Conservation (phyloP, 2,797 vertebrate genomes). For the Artibeus jamaicensis region DNA sequence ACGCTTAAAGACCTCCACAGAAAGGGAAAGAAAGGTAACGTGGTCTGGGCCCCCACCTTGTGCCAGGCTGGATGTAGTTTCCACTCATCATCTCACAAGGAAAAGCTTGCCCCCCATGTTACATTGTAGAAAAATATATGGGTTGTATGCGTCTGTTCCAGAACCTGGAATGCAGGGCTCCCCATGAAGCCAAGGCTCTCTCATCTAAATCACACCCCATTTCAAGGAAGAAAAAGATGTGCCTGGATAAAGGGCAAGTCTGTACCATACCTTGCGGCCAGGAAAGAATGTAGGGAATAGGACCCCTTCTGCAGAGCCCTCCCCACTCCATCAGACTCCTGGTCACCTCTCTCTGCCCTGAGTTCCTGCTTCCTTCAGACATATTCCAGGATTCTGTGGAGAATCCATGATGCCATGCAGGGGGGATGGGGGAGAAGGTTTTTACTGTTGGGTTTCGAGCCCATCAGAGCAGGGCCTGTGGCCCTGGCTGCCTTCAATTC, state of each 20-base stretch:
- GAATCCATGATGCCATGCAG: fast-evolving
- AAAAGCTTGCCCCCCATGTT: fast-evolving
- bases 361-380: neutral
- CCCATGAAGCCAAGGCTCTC: neutral
- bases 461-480: neutral
- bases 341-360: neutral
- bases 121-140: fast-evolving
- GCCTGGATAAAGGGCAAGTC: neutral
- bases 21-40: neutral
- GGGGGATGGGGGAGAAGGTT: neutral
- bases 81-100: fast-evolving
- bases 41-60: too few relatives aligned
- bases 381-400: fast-evolving
- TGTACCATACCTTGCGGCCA: neutral
- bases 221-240: neutral
- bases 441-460: neutral
- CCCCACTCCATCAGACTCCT: neutral
- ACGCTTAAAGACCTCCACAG: neutral
- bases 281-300: too few relatives aligned
- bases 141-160: neutral
- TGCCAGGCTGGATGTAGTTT: neutral
- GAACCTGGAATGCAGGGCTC: fast-evolving
- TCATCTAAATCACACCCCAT: neutral
- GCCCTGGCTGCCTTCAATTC: fast-evolving
- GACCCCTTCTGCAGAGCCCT: neutral